Evolutionary conservation across 2,113 vertebrate genomes (phyloP).

Genomic region (Panurus biarmicus): DNA sequence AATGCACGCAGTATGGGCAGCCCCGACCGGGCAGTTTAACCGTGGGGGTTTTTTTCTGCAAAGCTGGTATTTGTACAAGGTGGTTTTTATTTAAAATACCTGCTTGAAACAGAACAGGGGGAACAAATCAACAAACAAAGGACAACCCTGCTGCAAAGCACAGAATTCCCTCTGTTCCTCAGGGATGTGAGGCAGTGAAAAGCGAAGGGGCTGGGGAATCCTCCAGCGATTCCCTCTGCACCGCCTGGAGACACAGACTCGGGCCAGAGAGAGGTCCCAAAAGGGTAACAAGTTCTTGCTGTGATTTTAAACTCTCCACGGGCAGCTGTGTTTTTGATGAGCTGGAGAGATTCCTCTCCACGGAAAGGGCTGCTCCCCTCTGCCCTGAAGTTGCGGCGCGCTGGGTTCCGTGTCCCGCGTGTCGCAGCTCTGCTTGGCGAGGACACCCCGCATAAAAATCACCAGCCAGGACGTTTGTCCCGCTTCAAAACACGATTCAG

Average conservation of each 20-base stretch:
- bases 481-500: background rate
- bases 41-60: background rate
- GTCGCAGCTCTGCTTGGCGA: background rate
- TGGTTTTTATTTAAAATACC: background rate
- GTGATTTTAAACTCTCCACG: conserved; percentile 2
- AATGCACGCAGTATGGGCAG: background rate
- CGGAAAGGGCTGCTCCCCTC: background rate
- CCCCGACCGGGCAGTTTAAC: background rate
- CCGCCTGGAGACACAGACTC: background rate
- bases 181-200: background rate
- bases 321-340: background rate
- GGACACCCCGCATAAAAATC: background rate
- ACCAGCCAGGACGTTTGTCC: background rate
- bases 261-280: background rate
- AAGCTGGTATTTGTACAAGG: background rate
- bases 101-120: background rate
- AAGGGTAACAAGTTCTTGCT: conserved; percentile 35
- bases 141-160: background rate
- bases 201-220: background rate
- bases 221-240: background rate
- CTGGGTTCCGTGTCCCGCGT: background rate
- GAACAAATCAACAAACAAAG: conserved; percentile 16
- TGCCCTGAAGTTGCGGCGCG: background rate
- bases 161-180: background rate
- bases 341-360: background rate